Base-by-base conservation (phyloP, 2,797 vertebrate genomes). In the Dromococcyx pavoninus region DNA sequence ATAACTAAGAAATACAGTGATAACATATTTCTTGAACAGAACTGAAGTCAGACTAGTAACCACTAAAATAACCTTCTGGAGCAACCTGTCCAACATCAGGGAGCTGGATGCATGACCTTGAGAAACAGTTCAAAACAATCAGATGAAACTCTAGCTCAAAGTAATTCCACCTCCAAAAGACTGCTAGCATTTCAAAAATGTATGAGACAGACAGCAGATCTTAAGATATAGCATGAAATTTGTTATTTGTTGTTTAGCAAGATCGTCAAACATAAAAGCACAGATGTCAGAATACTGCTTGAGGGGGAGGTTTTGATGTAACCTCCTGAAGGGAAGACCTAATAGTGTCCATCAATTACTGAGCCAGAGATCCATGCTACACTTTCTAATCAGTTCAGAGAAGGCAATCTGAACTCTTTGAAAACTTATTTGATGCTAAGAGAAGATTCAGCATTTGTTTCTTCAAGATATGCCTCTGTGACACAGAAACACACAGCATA, bases 241-340 rank as follows among this genome's bases (percentile, higher is more conserved):
- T 96, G 60, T 88, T 95, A 84, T 83, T 94, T 94, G 37, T 89
- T 92, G 73, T 91, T 96, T 93, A 66, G 58, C 89, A 88, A 86
- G 85, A 89, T 35, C 11, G 2, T 94, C 82, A 95, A 62, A 95
- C 79, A 92, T 94, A 75, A 96, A 95, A 96, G 92, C 91, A 81
- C 17, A 56, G 56, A n/a, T 86, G 87, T 91, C 94, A 91, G 62
- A 88, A 64, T 37, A 37, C 64, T 78, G 82, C 85, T 86, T 67
- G 41, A 92, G 73, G 73, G 48, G 17, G 48, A 81, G 67, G 73
- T 89, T 90, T 71, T 89, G 89, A 88, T 91, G 76, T 90, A 72
- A 22, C 11, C 12, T 89, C 73, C 70, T 93, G 70, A 88, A 94
- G 66, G 62, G 54, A 88, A 95, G 94, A 95, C 91, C 91, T 94